A percentile compares a stretch with the other conserved stretches of the same genome.
Evolutionary conservation across 92 coral and sea anemone species (phyloP).

Genomic region (Zoanthus sansibaricus): DNA sequence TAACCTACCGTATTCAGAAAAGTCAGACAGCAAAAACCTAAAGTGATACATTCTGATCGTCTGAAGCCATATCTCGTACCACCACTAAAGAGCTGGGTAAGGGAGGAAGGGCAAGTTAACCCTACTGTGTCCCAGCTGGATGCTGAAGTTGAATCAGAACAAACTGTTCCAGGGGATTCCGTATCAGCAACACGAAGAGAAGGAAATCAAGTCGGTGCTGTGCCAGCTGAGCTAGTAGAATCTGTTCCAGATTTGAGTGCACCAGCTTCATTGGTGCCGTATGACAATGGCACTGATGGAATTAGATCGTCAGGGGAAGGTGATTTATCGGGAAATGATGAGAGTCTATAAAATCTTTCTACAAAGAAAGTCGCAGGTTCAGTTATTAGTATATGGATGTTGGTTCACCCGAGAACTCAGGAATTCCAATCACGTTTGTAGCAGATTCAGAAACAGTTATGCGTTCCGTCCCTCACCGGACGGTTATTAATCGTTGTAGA

Average conservation of each 20-base stretch:
- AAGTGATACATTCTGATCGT: background rate
- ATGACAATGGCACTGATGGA: conserved; percentile 1
- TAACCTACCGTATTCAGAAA: background rate
- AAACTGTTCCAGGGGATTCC: background rate
- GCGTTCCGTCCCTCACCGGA: background rate
- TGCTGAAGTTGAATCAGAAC: conserved; percentile 7
- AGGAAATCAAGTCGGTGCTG: background rate
- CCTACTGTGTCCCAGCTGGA: background rate
- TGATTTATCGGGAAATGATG: background rate
- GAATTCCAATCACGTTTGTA: conserved; percentile 6
- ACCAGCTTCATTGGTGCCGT: background rate
- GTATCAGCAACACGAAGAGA: background rate
- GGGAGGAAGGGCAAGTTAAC: background rate
- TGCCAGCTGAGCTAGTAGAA: background rate
- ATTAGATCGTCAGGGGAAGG: background rate
- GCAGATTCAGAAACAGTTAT: background rate
- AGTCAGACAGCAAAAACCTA: background rate
- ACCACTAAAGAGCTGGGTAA: conserved; percentile 2
- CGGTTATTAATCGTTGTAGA: background rate
- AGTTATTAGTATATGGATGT: background rate
- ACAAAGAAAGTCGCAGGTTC: background rate
- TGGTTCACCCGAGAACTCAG: background rate
- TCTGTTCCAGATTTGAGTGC: conserved; percentile 11
- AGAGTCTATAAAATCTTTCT: background rate
- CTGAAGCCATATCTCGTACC: background rate